These are phyloP conservation scores for Pedicia rivosa DNA, from an alignment of 2,888 invertebrate genomes.

Conservation along the genomic window DNA sequence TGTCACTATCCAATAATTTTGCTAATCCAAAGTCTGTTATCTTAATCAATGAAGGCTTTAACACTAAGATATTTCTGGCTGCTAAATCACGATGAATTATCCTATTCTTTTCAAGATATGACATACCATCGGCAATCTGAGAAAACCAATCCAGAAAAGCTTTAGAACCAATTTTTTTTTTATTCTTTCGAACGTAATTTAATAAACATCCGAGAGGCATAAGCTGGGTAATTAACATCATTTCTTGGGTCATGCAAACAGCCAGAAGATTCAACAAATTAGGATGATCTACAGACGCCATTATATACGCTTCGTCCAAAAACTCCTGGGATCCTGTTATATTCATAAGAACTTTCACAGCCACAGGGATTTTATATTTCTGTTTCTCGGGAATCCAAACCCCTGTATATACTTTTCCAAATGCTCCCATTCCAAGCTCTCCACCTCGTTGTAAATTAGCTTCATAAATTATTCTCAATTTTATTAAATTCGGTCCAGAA, in stretches of 20 bases:
- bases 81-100: conserved; percentile 94
- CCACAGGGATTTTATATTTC: conserved; percentile 87
- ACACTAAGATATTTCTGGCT: conserved; percentile 90
- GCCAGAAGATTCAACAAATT: conserved; percentile 86
- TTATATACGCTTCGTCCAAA: conserved; percentile 90
- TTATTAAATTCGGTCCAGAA: conserved; percentile 84
- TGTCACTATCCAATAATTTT: conserved; percentile 84
- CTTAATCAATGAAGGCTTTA: conserved; percentile 82
- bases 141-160: conserved; percentile 92
- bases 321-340: conserved; percentile 79
- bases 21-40: conserved; percentile 98
- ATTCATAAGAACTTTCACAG: conserved; percentile 87
- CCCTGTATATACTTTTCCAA: conserved; percentile 91
- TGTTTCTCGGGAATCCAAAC: conserved; percentile 92
- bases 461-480: conserved; percentile 84
- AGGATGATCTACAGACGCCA: conserved; percentile 94
- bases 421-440: conserved; percentile 89
- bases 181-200: conserved; percentile 84
- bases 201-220: conserved; percentile 94
- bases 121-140: conserved; percentile 94
- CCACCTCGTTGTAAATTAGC: conserved; percentile 80
- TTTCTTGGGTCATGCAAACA: conserved; percentile 92
- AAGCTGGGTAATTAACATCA: conserved; percentile 94
- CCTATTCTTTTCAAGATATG: conserved; percentile 85
- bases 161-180: conserved; percentile 87